These are phyloP conservation scores for Scaptomyza parva DNA, from an alignment of 2,888 invertebrate species.

Conservation along the genomic window DNA sequence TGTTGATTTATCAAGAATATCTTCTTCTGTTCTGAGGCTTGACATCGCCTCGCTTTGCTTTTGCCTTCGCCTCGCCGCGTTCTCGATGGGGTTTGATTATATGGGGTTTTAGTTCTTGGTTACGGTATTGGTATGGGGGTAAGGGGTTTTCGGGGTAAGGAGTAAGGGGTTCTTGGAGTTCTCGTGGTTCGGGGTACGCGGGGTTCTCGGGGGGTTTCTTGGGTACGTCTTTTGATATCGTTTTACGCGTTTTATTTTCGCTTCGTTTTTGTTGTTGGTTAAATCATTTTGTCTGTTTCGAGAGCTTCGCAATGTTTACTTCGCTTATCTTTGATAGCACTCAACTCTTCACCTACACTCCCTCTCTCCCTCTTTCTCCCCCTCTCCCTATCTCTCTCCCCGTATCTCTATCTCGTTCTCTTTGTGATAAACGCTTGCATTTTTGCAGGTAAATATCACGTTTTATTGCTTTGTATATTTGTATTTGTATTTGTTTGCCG, in stretches of 20 bases:
- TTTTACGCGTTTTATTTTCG: slow-evolving; percentile 4
- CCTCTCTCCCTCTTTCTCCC: neutral
- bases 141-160: neutral
- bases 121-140: neutral
- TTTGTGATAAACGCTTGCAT: slow-evolving; percentile 39
- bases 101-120: slow-evolving; percentile 7
- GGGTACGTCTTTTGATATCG: neutral
- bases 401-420: too few species aligned
- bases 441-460: slow-evolving; percentile 51
- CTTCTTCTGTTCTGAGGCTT: slow-evolving; percentile 19
- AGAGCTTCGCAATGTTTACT: slow-evolving; percentile 10
- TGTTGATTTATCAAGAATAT: slow-evolving; percentile 36
- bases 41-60: too few species aligned
- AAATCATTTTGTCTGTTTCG: slow-evolving; percentile 47
- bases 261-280: slow-evolving; percentile 6
- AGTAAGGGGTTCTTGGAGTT: neutral
- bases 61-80: neutral
- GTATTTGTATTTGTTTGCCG: slow-evolving; percentile 32
- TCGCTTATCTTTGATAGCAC: neutral
- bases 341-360: too few species aligned
- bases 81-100: slow-evolving; percentile 22
- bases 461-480: slow-evolving; percentile 54
- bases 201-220: too few species aligned
- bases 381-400: neutral
- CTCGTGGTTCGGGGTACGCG: too few species aligned